Evolutionary conservation across 2,113 vertebrate genomes (phyloP), one percentile per base, ranked within the genome.

Genomic region (Gymnobelideus leadbeateri): DNA sequence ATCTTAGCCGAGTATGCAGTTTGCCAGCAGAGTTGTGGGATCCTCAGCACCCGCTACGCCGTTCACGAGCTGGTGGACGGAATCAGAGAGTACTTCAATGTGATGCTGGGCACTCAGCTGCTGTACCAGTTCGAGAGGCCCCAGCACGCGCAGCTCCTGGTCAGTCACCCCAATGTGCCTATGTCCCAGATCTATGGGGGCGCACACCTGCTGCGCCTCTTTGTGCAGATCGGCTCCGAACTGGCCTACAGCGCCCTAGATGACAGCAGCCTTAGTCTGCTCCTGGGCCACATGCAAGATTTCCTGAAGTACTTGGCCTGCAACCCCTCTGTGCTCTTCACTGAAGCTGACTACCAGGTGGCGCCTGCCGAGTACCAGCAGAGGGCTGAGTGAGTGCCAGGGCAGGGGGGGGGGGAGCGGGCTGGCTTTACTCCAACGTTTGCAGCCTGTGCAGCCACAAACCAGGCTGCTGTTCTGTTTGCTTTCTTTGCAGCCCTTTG

Each of bases 61-160:
- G 99, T 99, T 93, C 99, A 99, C 2, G 99, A 99, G 97, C 99
- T 99, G 16, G 99, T 99, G 51, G 99, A 99, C 92, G 99, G 99
- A 7, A 99, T 99, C 94, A 99, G 99, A 26, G 99, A 99, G 93
- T 99, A 99, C 98, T 99, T 99, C 98, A 99, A 99, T 0, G 99
- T 99, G 93, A 99, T 99, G 99, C 98, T 99, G 97, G 99, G 99
- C 89, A 99, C 99, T 1, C 99, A 99, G 93, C 99, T 99, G 61
- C 99, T 99, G 0, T 99, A 99, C 98, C 99, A 99, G 98, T 99
- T 99, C 96, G 99, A 99, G 98, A 98, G 99, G 97, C 99, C 99
- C 0, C 99, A 99, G 89, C 99, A 99, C 21, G 99, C 99, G 1
- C 99, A 99, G 92, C 99, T 99, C 89, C 97, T 99, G 96, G 99